Evolutionary conservation across 2,113 vertebrate species (phyloP).

Genomic region (Rafetus swinhoei): DNA sequence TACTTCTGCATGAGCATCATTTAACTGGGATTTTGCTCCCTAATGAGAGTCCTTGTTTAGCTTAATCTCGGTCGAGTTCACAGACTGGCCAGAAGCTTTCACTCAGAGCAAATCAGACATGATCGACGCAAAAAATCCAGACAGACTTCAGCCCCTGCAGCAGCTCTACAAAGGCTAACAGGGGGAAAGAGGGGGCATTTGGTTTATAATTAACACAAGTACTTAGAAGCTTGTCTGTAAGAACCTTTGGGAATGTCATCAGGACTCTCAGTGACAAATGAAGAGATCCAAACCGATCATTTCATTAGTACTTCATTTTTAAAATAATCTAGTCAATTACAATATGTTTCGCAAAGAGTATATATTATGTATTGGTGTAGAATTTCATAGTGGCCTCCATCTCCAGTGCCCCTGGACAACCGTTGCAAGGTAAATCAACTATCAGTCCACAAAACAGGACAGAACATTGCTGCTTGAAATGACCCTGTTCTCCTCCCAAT

Average conservation of each 20-base stretch:
- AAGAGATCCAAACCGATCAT: background rate
- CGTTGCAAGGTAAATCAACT: background rate
- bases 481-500: background rate
- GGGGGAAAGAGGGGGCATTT: background rate
- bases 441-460: fast-evolving
- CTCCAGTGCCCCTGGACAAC: background rate
- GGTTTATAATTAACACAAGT: background rate
- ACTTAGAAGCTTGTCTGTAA: fast-evolving
- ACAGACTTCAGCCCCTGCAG: background rate
- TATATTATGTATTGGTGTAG: fast-evolving
- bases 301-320: fast-evolving
- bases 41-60: background rate
- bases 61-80: background rate
- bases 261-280: background rate
- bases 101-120: background rate
- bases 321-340: background rate
- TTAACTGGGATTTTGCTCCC: background rate
- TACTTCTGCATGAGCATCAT: background rate
- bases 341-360: background rate
- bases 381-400: background rate
- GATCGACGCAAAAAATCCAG: background rate
- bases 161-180: background rate
- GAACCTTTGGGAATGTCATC: background rate
- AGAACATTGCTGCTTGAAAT: background rate
- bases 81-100: background rate